Percentiles rank a stretch among this genome's conserved stretches.
phyloP scores from a whole-genome alignment of 2,888 invertebrate genomes.

The Drosophila sordidula region DNA sequence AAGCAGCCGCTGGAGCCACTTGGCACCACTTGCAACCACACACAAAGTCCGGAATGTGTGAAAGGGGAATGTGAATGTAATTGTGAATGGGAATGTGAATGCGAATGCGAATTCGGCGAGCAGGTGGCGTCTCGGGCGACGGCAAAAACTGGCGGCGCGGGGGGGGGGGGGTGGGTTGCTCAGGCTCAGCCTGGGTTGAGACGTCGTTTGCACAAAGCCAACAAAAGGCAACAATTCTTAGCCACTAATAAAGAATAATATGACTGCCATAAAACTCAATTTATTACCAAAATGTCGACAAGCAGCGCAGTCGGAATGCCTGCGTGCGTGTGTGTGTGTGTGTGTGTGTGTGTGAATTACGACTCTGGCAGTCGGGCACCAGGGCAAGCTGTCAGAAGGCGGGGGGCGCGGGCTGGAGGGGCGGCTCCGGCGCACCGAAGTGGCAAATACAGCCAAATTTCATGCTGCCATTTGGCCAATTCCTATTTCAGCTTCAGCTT shows the following conservation, averaged over 20 bases:
- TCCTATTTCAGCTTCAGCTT: constrained; percentile 58
- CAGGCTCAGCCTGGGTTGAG: constrained; percentile 43
- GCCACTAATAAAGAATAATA: constrained; percentile 80
- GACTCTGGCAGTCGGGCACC: constrained; percentile 62
- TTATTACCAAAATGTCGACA: constrained; percentile 80
- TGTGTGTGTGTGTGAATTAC: constrained; percentile 58
- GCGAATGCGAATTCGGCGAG: constrained; percentile 14
- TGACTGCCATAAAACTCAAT: constrained; percentile 80
- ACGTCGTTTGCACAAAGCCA: constrained; percentile 75
- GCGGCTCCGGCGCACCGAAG: constrained; percentile 38
- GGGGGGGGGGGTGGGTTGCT: constrained; percentile 3
- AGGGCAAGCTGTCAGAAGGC: constrained; percentile 43
- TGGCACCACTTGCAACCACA: constrained; percentile 20
- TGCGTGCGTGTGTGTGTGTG: constrained; percentile 27
- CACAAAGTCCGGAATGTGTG: constrained; percentile 2
- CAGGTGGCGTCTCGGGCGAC: constrained; percentile 39
- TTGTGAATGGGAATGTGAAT: constrained; percentile 24
- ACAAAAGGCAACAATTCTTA: constrained; percentile 81
- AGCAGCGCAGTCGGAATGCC: constrained; percentile 52
- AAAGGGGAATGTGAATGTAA: constrained; percentile 40
- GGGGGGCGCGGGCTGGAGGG: neutral
- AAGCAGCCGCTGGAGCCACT: constrained; percentile 55
- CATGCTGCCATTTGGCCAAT: constrained; percentile 74
- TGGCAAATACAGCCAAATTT: constrained; percentile 61
- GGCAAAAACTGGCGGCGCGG: neutral